A percentile compares a stretch with the other conserved stretches of the same genome.
phyloP scores from a whole-genome alignment of 2,888 invertebrate genomes.

The Phrixothrix hirtus region DNA sequence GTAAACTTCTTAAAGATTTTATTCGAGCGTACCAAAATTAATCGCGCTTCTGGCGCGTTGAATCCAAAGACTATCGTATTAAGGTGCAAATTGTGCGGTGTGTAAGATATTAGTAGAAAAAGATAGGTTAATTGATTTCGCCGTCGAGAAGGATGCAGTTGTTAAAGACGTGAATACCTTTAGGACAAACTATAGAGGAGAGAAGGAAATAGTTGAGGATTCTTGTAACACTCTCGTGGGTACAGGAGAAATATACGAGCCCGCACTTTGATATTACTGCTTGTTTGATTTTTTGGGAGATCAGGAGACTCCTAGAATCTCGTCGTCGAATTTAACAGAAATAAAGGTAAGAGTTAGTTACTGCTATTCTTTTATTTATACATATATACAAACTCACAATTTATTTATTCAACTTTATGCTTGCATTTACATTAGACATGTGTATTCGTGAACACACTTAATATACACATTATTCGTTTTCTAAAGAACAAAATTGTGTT shows the following conservation, averaged over 20 bases:
- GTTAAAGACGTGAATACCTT: neutral
- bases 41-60: neutral
- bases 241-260: slow-evolving; percentile 1
- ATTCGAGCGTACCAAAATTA: neutral
- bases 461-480: too few species aligned
- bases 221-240: neutral
- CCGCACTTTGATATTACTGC: neutral
- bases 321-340: too few species aligned
- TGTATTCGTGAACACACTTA: too few species aligned
- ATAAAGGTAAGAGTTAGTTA: too few species aligned
- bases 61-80: too few species aligned
- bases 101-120: neutral
- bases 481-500: too few species aligned
- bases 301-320: too few species aligned
- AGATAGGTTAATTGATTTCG: neutral
- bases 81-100: neutral
- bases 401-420: too few species aligned
- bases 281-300: slow-evolving; percentile 3
- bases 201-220: neutral
- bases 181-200: neutral
- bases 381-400: too few species aligned
- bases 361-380: too few species aligned
- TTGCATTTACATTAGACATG: too few species aligned
- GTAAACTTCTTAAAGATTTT: neutral
- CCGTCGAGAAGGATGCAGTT: neutral